Evolutionary conservation across 2,113 vertebrate species (phyloP).

Genomic region (Atlantisia rogersi): DNA sequence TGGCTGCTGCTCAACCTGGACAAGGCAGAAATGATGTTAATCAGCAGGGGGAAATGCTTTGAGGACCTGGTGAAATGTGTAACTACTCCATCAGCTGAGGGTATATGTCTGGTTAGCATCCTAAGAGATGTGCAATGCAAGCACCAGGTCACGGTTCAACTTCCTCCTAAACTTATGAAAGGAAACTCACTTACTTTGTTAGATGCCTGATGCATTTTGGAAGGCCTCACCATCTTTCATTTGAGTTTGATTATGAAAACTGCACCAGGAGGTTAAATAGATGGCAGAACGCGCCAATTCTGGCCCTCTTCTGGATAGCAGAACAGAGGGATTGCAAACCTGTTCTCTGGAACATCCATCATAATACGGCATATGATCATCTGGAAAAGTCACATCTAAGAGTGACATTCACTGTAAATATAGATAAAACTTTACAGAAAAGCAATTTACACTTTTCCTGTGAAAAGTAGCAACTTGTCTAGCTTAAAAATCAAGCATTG

Average conservation of each 20-base stretch:
- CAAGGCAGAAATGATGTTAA: constrained; percentile 31
- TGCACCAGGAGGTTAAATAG: neutral
- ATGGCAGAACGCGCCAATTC: neutral
- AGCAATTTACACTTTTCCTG: neutral
- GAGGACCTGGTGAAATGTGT: constrained; percentile 31
- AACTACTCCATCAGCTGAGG: constrained; percentile 17
- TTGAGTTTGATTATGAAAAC: neutral
- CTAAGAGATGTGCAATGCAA: neutral
- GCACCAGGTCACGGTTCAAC: neutral
- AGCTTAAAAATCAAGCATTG: neutral
- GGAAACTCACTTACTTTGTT: neutral
- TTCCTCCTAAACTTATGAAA: neutral
- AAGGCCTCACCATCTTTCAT: neutral
- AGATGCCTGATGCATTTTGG: neutral
- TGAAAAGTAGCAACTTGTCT: neutral
- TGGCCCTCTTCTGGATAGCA: neutral
- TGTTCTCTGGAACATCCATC: neutral
- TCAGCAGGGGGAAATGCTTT: neutral
- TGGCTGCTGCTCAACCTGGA: constrained; percentile 51
- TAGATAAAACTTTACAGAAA: neutral
- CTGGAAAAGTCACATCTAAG: neutral
- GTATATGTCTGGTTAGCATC: neutral
- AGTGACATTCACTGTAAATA: neutral
- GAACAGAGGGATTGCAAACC: neutral
- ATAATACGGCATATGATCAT: neutral